Base-by-base conservation (phyloP, 1,140 invertebrate genomes). In the Scylla paramamosain region DNA sequence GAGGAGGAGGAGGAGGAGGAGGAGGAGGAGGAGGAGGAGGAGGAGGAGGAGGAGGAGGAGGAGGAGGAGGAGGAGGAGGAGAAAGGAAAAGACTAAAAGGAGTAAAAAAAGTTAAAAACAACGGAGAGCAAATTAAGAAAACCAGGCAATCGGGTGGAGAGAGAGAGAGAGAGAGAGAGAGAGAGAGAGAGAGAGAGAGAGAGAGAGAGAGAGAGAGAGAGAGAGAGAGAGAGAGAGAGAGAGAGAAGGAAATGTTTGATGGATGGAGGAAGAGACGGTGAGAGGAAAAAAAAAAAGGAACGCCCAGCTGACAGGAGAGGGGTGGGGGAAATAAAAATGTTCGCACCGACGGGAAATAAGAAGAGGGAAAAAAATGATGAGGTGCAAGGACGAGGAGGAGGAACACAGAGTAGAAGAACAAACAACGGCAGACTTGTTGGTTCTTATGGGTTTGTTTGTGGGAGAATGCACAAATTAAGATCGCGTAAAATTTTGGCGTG, bases 21-120 rank as follows among this genome's bases (percentile, higher is more conserved):
- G 87, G 87, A 88, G 86, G 86, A 88, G 86, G 89, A 12, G 89
- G 89, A 25, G 45, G 16, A 25, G 45, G 32, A n/a, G 25, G 45
- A 29, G 16, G 25, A 20, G 88, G 45, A n/a, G 14, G 39, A 14
- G 25, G 45, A 29, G 0, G 39, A 29, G 20, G 4, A 20, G 8
- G 45, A 45, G 1, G 48, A 46, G 29, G 25, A 45, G 8, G 28
- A 10, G 31, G 16, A 28, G 29, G 12, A 67, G 1, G 25, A 91
- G 8, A 77, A 20, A 28, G 12, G 16, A 28, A 48, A n/a, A 45
- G 14, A 89, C 32, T 32, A 14, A 20, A 45, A 16, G 20, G 25
- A 29, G 31, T 4, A 52, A 16, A 46, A 48, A 20, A 31, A 29
- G 16, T 88, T 20, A 20, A 31, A 29, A 14, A 28, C 0, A 91